A percentile compares a stretch with the other conserved stretches of the same genome.
Evolutionary conservation across 2,113 vertebrate species (phyloP).

Genomic region (Heliornis fulica): DNA sequence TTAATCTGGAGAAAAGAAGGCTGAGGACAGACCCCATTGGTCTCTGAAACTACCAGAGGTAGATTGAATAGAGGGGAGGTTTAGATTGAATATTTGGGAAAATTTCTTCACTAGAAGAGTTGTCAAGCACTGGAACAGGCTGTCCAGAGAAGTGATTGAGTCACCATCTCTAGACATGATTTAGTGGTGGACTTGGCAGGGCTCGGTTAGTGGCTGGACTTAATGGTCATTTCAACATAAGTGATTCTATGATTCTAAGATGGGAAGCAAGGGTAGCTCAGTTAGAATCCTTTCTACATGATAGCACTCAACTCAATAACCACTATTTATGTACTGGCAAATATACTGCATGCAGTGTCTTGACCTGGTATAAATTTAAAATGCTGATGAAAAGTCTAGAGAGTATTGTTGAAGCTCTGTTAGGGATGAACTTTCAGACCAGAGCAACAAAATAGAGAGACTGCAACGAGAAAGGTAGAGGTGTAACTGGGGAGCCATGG

Average conservation of each 20-base stretch:
- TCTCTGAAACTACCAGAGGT: background rate
- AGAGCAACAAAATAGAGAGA: background rate
- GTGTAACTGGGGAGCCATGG: background rate
- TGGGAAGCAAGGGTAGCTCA: background rate
- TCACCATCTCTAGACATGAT: background rate
- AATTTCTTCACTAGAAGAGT: background rate
- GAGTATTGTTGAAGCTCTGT: background rate
- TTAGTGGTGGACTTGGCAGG: background rate
- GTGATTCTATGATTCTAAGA: background rate
- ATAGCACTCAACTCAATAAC: background rate
- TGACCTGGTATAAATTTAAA: background rate
- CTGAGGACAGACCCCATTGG: fast-evolving
- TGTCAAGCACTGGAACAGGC: background rate
- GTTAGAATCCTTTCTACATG: background rate
- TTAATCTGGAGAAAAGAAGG: background rate
- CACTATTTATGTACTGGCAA: background rate
- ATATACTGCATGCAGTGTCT: background rate
- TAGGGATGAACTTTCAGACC: background rate
- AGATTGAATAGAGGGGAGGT: too few relatives aligned
- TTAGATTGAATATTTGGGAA: background rate
- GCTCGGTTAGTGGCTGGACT: background rate
- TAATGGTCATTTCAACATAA: background rate
- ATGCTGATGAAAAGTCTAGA: background rate
- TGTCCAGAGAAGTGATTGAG: background rate
- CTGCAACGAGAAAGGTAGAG: background rate